phyloP scores from a whole-genome alignment of 2,888 invertebrate species.

The Cyclophora punctaria region DNA sequence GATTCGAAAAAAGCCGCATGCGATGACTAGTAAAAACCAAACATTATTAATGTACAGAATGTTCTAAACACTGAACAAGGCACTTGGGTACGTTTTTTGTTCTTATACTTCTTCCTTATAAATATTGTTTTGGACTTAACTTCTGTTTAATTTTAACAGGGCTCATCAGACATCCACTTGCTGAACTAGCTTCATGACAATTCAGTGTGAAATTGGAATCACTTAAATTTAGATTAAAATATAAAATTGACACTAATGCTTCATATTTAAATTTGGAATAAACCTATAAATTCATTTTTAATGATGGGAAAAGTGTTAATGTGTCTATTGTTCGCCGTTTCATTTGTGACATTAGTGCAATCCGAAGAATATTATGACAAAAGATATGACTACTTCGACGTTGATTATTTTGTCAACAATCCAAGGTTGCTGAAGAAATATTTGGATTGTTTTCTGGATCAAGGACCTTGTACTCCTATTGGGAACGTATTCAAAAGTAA shows the following conservation, averaged over 20 bases:
- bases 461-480: slow-evolving; percentile 52
- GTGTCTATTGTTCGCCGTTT: slow-evolving; percentile 10
- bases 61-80: slow-evolving; percentile 17
- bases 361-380: slow-evolving; percentile 39
- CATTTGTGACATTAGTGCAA: neutral
- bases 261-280: too few relatives aligned
- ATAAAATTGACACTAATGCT: too few relatives aligned
- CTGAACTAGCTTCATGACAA: too few relatives aligned
- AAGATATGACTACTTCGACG: slow-evolving; percentile 79
- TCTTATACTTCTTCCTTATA: slow-evolving; percentile 20
- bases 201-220: too few relatives aligned
- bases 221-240: too few relatives aligned
- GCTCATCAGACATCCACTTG: slow-evolving; percentile 14
- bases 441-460: slow-evolving; percentile 74
- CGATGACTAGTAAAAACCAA: too few relatives aligned
- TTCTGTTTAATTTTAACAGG: slow-evolving; percentile 43
- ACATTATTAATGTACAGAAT: slow-evolving; percentile 1
- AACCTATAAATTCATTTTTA: too few relatives aligned
- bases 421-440: slow-evolving; percentile 80
- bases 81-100: slow-evolving; percentile 14
- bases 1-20: too few relatives aligned
- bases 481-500: slow-evolving; percentile 52
- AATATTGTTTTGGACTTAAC: slow-evolving; percentile 36
- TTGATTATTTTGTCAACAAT: slow-evolving; percentile 79
- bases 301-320: slow-evolving; percentile 4